Percentiles rank a stretch among this genome's conserved stretches.
These are phyloP conservation scores for Pseudorasbora parva DNA, from an alignment of 2,113 vertebrate species.

Conservation along the genomic window DNA sequence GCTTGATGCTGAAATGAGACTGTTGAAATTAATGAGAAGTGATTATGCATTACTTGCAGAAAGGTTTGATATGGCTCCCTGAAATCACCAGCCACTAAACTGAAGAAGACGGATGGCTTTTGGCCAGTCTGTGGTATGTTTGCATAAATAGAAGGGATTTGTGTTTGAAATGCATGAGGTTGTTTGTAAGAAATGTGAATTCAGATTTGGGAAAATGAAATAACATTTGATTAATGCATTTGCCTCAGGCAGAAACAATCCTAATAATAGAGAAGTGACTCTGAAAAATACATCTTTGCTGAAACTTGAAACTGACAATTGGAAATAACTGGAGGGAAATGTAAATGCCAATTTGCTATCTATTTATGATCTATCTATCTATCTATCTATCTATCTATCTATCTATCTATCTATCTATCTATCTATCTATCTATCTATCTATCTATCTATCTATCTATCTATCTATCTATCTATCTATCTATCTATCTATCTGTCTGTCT, in stretches of 20 bases:
- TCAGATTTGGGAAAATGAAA: conserved; percentile 25
- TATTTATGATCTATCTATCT: too few relatives aligned
- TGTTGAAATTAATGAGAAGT: conserved; percentile 42
- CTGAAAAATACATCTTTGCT: not conserved
- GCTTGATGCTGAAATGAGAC: conserved; percentile 41
- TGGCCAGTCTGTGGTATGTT: conserved; percentile 15
- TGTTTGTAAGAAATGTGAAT: conserved; percentile 42
- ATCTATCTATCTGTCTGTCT: too few relatives aligned
- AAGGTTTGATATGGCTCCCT: conserved; percentile 19
- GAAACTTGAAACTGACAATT: not conserved
- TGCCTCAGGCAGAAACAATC: conserved; percentile 16
- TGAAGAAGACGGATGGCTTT: conserved; percentile 37
- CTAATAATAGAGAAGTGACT: not conserved
- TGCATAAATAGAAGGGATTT: conserved; percentile 36
- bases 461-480: too few relatives aligned
- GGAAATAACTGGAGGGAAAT: not conserved
- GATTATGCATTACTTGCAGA: conserved; percentile 40
- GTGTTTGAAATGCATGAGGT: conserved; percentile 37
- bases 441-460: too few relatives aligned
- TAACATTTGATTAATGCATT: conserved; percentile 33
- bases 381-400: too few relatives aligned
- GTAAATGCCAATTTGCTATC: not conserved
- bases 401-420: too few relatives aligned
- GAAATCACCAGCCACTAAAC: conserved; percentile 38
- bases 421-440: too few relatives aligned